Conservation (phyloP, 2,888 invertebrate species). For the Unio delphinus region DNA sequence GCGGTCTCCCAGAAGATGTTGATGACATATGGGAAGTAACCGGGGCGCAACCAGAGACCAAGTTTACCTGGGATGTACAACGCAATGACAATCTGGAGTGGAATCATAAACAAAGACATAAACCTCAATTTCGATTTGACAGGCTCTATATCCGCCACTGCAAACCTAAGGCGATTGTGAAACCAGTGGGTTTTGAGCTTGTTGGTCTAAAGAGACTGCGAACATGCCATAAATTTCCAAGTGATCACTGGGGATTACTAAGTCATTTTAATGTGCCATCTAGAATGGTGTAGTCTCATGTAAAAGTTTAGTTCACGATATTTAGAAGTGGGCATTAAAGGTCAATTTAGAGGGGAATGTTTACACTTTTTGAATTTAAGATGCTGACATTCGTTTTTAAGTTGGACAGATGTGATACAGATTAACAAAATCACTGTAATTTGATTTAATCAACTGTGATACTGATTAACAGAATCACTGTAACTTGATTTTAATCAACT, state of each 20-base stretch:
- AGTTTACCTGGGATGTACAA: slow-evolving; percentile 77
- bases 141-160: slow-evolving; percentile 72
- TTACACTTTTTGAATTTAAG: too few species aligned
- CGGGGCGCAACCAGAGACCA: slow-evolving; percentile 73
- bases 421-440: too few species aligned
- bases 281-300: slow-evolving; percentile 4
- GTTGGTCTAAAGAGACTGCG: slow-evolving; percentile 74
- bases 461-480: too few species aligned
- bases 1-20: slow-evolving; percentile 71
- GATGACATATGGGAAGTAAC: slow-evolving; percentile 75
- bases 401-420: too few species aligned
- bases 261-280: slow-evolving; percentile 59
- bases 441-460: too few species aligned
- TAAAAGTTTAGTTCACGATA: too few species aligned
- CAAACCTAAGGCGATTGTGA: slow-evolving; percentile 48
- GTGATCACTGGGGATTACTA: slow-evolving; percentile 76
- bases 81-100: slow-evolving; percentile 75
- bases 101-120: slow-evolving; percentile 58
- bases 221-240: slow-evolving; percentile 74
- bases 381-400: too few species aligned
- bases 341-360: too few species aligned
- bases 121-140: slow-evolving; percentile 75
- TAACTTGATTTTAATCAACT: too few species aligned
- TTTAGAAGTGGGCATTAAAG: too few species aligned
- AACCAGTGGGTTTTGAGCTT: slow-evolving; percentile 74